Evolutionary conservation across 2,888 invertebrate genomes (phyloP).

Genomic region (Hofmannophila pseudospretella): DNA sequence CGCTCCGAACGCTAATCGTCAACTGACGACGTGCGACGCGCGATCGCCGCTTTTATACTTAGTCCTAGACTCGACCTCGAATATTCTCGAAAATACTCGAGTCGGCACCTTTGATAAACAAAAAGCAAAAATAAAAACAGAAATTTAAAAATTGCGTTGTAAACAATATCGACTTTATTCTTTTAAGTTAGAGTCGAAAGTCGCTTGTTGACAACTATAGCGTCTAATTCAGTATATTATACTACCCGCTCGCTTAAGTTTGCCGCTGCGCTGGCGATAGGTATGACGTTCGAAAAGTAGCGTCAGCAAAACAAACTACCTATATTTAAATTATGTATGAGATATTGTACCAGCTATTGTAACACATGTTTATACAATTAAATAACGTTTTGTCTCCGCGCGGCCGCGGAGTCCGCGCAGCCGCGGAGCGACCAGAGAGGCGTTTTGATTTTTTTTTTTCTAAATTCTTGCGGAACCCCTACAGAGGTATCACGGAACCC

Average conservation of each 20-base stretch:
- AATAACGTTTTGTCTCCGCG: too few relatives aligned
- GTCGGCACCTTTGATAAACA: conserved; percentile 14
- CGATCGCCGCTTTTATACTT: conserved; percentile 4
- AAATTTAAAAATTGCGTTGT: conserved; percentile 8
- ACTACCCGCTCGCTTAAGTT: conserved; percentile 4
- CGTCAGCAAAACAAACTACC: too few relatives aligned
- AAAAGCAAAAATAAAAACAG: conserved; percentile 9
- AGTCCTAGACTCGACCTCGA: conserved; percentile 9
- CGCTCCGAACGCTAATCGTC: conserved; percentile 9
- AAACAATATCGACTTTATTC: conserved; percentile 15
- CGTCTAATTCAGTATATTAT: too few relatives aligned
- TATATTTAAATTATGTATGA: too few relatives aligned
- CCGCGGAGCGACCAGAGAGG: conserved; percentile 3
- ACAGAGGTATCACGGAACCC: too few relatives aligned
- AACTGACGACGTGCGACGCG: conserved; percentile 1
- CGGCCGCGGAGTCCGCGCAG: too few relatives aligned
- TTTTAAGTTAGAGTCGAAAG: conserved; percentile 14
- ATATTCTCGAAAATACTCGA: conserved; percentile 10
- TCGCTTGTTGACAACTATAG: conserved; percentile 14
- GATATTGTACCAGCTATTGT: too few relatives aligned
- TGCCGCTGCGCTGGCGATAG: conserved; percentile 5
- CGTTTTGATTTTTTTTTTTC: conserved; percentile 1
- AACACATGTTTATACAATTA: too few relatives aligned
- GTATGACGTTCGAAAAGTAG: conserved; percentile 2
- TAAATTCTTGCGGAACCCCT: too few relatives aligned